These are phyloP conservation scores for Catharus minimus DNA, from an alignment of 2,113 vertebrate species.

Conservation along the genomic window DNA sequence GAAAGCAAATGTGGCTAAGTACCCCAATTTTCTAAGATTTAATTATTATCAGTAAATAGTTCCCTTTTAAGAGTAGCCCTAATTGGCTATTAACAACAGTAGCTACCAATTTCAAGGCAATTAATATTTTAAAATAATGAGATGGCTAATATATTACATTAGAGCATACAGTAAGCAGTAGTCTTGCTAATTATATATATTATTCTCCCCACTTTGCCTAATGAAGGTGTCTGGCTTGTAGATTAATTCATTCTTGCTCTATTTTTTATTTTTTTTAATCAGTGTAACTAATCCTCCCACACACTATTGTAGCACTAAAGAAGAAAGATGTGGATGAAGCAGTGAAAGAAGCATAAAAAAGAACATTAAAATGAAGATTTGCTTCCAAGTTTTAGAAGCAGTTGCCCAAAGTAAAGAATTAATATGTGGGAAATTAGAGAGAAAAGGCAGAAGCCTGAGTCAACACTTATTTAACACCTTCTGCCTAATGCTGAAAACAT, in stretches of 20 bases:
- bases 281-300: slow-evolving; percentile 23
- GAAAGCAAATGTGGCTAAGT: background rate
- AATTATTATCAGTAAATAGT: slow-evolving; percentile 11
- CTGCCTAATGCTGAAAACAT: background rate
- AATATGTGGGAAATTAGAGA: slow-evolving; percentile 4
- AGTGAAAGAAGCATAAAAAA: background rate
- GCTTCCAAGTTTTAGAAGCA: background rate
- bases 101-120: slow-evolving; percentile 47
- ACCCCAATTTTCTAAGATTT: background rate
- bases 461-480: slow-evolving; percentile 20
- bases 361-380: background rate
- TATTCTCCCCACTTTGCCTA: slow-evolving; percentile 39
- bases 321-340: slow-evolving; percentile 4
- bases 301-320: background rate
- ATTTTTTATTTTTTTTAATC: background rate
- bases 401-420: slow-evolving; percentile 8
- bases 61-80: slow-evolving; percentile 17
- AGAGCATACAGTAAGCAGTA: slow-evolving; percentile 21
- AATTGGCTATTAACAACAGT: slow-evolving; percentile 26
- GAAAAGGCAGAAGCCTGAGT: slow-evolving; percentile 22
- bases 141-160: slow-evolving; percentile 12
- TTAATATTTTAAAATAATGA: slow-evolving; percentile 51
- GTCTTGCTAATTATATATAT: slow-evolving; percentile 41
- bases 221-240: slow-evolving; percentile 44
- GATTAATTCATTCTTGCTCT: slow-evolving; percentile 24